Conservation (phyloP, 2,113 vertebrate genomes). For the Silurus glanis region DNA sequence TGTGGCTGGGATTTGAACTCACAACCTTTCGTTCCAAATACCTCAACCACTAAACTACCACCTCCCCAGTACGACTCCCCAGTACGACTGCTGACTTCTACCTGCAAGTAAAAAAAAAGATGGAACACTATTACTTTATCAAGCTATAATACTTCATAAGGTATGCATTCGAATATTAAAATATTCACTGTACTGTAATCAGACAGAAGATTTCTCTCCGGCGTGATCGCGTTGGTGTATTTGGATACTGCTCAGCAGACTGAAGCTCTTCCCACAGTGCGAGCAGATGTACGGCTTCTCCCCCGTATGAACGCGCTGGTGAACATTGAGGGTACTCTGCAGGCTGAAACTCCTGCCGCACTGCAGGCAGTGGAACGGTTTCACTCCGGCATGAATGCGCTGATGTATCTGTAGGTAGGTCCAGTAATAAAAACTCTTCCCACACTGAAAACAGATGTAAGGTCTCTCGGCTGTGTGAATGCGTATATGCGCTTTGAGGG, state of each 20-base stretch:
- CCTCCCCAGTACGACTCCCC: too few species aligned
- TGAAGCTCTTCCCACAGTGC: neutral
- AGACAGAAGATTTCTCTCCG: neutral
- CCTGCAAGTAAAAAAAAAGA: neutral
- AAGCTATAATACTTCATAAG: neutral
- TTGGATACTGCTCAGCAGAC: neutral
- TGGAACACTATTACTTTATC: neutral
- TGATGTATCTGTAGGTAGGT: slow-evolving; percentile 9
- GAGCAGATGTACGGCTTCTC: neutral
- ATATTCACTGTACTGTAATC: neutral
- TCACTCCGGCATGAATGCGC: slow-evolving; percentile 1
- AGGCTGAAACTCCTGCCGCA: slow-evolving; percentile 8
- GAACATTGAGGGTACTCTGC: neutral
- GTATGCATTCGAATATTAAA: neutral
- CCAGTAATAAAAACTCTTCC: neutral
- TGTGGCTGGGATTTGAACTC: too few species aligned
- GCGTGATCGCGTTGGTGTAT: slow-evolving; percentile 5
- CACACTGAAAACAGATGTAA: neutral
- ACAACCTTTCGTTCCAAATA: too few species aligned
- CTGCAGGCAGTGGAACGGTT: neutral
- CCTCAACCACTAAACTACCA: too few species aligned
- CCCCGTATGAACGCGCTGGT: neutral
- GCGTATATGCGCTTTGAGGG: neutral
- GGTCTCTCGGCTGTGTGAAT: neutral
- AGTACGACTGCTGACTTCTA: neutral